These are phyloP conservation scores for Volucella inflata DNA, from an alignment of 2,888 invertebrate genomes.

Conservation along the genomic window DNA sequence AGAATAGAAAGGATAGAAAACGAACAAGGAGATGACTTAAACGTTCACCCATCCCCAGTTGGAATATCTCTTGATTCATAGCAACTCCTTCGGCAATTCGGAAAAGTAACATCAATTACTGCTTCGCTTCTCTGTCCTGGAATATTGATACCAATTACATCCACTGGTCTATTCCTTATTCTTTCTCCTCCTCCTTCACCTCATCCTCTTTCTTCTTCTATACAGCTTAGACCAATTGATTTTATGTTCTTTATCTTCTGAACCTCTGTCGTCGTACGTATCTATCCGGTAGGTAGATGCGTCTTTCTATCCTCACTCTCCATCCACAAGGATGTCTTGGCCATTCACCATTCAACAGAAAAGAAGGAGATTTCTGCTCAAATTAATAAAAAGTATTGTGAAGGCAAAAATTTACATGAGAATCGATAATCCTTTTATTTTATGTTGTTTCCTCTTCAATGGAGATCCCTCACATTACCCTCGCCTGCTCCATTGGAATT, in stretches of 20 bases:
- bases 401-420: constrained; percentile 32
- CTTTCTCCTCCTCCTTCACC: too few relatives aligned
- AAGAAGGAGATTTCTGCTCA: background rate
- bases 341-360: background rate
- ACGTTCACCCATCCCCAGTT: constrained; percentile 28
- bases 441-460: background rate
- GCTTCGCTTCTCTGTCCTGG: constrained; percentile 30
- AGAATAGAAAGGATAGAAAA: background rate
- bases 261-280: background rate
- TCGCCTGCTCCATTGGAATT: background rate
- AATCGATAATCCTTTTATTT: constrained; percentile 55
- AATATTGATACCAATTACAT: constrained; percentile 39
- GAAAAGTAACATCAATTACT: constrained; percentile 58
- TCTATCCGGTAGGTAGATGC: background rate
- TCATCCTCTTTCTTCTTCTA: background rate
- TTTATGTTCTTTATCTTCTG: constrained; percentile 1
- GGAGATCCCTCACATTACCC: background rate
- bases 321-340: background rate
- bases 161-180: background rate
- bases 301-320: background rate
- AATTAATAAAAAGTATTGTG: constrained; percentile 17
- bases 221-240: constrained; percentile 49
- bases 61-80: constrained; percentile 37
- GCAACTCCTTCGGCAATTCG: constrained; percentile 43
- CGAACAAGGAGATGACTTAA: constrained; percentile 7